Percentiles rank a stretch among this genome's conserved stretches.
Evolutionary conservation across 2,888 invertebrate species (phyloP).

Genomic region (Hirtodrosophila confusa): DNA sequence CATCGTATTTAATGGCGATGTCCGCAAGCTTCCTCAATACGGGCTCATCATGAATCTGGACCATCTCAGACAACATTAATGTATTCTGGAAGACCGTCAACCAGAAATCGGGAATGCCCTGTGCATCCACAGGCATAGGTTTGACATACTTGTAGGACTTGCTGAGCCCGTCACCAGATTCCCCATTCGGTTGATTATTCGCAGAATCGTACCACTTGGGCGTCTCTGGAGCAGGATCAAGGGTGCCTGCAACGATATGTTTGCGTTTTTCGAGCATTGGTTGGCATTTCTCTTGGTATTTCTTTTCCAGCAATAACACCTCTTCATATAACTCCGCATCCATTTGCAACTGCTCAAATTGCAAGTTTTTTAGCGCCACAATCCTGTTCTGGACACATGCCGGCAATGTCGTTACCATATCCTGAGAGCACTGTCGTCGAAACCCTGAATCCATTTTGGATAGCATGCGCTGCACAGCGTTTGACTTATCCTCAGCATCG

Average conservation of each 20-base stretch:
- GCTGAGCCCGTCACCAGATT: conserved; percentile 79
- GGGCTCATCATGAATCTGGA: conserved; percentile 92
- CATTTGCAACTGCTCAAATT: conserved; percentile 92
- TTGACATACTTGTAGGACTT: conserved; percentile 53
- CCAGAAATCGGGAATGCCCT: conserved; percentile 96
- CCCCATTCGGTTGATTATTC: conserved; percentile 84
- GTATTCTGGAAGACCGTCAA: conserved; percentile 92
- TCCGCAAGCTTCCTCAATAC: conserved; percentile 83
- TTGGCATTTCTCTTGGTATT: conserved; percentile 82
- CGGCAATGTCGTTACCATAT: conserved; percentile 83
- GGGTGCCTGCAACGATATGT: conserved; percentile 82
- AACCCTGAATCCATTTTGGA: conserved; percentile 82
- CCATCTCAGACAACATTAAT: conserved; percentile 96
- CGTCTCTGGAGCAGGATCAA: conserved; percentile 95
- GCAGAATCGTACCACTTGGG: conserved; percentile 94
- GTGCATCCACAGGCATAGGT: conserved; percentile 89
- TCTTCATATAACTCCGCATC: conserved; percentile 98
- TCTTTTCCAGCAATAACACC: conserved; percentile 83
- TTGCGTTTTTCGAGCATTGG: conserved; percentile 82
- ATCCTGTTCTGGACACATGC: conserved; percentile 90
- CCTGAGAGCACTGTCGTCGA: conserved; percentile 82
- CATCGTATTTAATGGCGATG: conserved; percentile 83
- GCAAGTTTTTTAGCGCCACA: conserved; percentile 94
- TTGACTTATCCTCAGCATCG: conserved; percentile 65
- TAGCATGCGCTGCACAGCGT: conserved; percentile 67